Evolutionary conservation across 2,797 vertebrate species (phyloP).

Genomic region (Echiichthys vipera): DNA sequence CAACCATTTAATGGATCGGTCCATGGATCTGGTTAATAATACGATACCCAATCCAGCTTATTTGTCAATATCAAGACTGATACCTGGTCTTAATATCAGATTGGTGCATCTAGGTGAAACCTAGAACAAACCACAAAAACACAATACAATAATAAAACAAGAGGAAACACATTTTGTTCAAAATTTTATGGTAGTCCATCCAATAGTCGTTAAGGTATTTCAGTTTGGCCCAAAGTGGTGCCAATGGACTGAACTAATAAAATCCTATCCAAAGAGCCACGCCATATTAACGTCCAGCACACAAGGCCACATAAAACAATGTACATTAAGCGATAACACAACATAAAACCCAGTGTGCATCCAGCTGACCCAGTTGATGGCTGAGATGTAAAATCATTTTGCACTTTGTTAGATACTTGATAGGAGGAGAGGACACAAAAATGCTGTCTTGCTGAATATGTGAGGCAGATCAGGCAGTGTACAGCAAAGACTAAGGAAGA

Average conservation of each 20-base stretch:
- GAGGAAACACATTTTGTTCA: neutral
- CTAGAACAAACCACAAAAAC: neutral
- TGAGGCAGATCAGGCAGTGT: neutral
- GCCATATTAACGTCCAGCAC: neutral
- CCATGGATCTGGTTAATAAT: no score
- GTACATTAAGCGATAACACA: neutral
- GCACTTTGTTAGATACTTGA: neutral
- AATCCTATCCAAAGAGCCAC: neutral
- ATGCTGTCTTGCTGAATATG: neutral
- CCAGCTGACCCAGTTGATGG: slow-evolving; percentile 2
- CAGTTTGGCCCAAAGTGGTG: neutral
- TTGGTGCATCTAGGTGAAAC: slow-evolving; percentile 29
- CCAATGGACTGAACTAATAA: neutral
- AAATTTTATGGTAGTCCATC: neutral
- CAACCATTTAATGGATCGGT: no score
- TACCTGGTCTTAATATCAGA: no score
- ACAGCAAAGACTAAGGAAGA: neutral
- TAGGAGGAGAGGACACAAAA: neutral
- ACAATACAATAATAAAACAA: neutral
- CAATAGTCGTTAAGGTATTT: neutral
- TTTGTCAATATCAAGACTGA: no score
- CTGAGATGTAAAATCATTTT: neutral
- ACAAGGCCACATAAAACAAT: neutral
- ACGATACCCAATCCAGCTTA: no score
- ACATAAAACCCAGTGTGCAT: neutral